Percentiles rank a stretch among this genome's conserved stretches.
Conservation (phyloP, 2,888 invertebrate genomes). For the Idaea dimidiata region DNA sequence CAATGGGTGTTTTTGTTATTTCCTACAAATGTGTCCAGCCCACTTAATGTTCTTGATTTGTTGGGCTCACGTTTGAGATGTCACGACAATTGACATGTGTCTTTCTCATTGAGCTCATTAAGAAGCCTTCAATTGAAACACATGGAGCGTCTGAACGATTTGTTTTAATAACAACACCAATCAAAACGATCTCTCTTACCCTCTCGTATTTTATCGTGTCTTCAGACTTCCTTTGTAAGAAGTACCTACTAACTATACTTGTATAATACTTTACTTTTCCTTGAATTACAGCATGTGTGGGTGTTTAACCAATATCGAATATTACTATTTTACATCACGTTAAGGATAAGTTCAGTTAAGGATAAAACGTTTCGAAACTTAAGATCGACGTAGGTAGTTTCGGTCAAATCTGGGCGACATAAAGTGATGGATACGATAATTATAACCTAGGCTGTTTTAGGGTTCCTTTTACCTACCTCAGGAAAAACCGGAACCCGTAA, state of each 20-base stretch:
- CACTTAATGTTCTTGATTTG: slow-evolving; percentile 29
- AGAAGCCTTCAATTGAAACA: slow-evolving; percentile 40
- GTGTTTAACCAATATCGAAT: no score
- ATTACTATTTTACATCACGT: no score
- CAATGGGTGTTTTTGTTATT: slow-evolving; percentile 2
- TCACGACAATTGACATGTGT: slow-evolving; percentile 50
- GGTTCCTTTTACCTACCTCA: not conserved
- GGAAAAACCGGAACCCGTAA: no score
- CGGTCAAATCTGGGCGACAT: no score
- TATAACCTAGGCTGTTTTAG: not conserved
- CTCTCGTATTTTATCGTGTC: not conserved
- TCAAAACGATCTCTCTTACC: slow-evolving; percentile 1
- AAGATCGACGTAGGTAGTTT: no score
- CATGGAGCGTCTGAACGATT: slow-evolving; percentile 29
- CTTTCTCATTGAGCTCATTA: slow-evolving; percentile 70
- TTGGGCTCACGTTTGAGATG: slow-evolving; percentile 46
- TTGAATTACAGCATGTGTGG: no score
- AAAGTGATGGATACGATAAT: not conserved
- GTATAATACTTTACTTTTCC: no score
- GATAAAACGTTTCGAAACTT: no score
- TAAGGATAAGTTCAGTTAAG: no score
- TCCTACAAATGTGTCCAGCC: not conserved
- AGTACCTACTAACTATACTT: not conserved
- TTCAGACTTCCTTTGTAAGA: not conserved
- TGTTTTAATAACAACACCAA: slow-evolving; percentile 18